Base-by-base conservation (phyloP, 2,888 invertebrate genomes). In the Myopa testacea region DNA sequence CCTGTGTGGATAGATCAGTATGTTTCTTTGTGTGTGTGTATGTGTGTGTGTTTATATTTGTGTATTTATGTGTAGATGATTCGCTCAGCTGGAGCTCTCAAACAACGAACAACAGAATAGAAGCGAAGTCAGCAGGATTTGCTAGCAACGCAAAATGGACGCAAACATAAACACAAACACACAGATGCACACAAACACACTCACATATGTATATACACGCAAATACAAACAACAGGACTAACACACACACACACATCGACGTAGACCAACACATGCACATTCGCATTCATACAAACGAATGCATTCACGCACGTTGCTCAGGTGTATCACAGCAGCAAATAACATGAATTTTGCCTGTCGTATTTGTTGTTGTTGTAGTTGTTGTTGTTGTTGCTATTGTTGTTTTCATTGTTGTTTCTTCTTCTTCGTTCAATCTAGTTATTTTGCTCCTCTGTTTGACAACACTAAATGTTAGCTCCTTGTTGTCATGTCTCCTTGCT, bases 61-160 rank as follows among this genome's bases (percentile, higher is more conserved):
- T 14, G 14, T 50, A 50, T 50, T 8, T 50, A 50, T 55, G 16
- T 14, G 55, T 16, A 12, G 16, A 55, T 55, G 55, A 4, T 14
- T 55, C n/a, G 55, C 16, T 55, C 5, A n/a, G 55, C n/a, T 12
- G 5, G 55, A 55, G 16, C n/a, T 4, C n/a, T 55, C n/a, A 55
- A 55, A 55, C 14, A 62, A 38, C 40, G 52, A 74, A 67, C 78
- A 74, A 69, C 16, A 16, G n/a, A 40, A 34, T 65, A 69, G 70
- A 74, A 75, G 80, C 81, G 81, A 80, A 80, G 78, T 80, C 81
- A 82, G 71, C 78, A 82, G 81, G 34, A 80, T 76, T 52, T 58
- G 68, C 72, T 50, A 34, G 68, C 68, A 14, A 73, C 68, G 67
- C 68, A 73, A 65, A 65, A 78, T 70, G 52, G 34, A 70, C 37